phyloP scores from a whole-genome alignment of 2,797 vertebrate species.

The Anguilla anguilla region DNA sequence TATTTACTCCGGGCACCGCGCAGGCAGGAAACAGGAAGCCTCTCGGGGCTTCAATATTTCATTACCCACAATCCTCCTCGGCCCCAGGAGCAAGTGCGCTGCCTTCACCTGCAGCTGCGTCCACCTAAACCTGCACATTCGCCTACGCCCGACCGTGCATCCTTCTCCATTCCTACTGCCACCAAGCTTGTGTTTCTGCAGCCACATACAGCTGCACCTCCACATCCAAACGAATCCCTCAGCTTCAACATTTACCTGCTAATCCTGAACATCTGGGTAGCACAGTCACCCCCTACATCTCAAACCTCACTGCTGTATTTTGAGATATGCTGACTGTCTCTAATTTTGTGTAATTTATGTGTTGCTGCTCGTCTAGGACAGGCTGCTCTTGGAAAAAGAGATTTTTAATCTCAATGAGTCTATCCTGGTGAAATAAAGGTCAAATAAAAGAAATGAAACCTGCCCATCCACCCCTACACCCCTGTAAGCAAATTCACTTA shows the following conservation, averaged over 20 bases:
- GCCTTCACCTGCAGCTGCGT: not conserved
- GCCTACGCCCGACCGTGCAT: not conserved
- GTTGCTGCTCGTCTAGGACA: no score
- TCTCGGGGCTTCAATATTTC: constrained; percentile 16
- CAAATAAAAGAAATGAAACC: no score
- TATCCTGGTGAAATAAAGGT: no score
- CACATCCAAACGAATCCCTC: no score
- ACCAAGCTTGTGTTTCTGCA: not conserved
- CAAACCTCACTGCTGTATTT: no score
- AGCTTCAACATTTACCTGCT: not conserved
- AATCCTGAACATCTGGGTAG: not conserved
- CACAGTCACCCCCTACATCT: no score
- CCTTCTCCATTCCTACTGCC: not conserved
- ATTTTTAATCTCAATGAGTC: no score
- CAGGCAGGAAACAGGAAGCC: constrained; percentile 15
- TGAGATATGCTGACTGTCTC: no score
- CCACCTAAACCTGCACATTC: not conserved
- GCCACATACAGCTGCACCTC: not conserved
- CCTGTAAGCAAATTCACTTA: not conserved
- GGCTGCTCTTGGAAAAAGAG: no score
- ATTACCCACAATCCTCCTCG: not conserved
- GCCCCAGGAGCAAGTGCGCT: not conserved
- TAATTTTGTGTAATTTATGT: no score
- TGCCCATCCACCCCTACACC: not conserved
- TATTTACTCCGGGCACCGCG: constrained; percentile 15